Base-by-base conservation (phyloP, 2,797 vertebrate genomes). In the Hydrophis major region DNA sequence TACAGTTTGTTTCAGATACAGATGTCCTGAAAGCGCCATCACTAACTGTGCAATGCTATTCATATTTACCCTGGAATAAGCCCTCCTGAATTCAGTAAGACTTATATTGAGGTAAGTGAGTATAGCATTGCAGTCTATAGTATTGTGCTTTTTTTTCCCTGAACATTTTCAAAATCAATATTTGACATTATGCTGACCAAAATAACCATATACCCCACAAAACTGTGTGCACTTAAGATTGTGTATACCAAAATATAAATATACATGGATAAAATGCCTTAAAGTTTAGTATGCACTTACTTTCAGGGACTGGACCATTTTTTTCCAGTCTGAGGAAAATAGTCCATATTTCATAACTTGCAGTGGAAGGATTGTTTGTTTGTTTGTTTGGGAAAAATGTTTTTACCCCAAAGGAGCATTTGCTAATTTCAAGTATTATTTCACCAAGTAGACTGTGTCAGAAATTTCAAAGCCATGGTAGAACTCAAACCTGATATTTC, bases 201-300 rank as follows among this genome's bases (percentile, higher is more conserved):
- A 97, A 96, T 87, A 95, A 91, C 94, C 47, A 0, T 88, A 12
- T 92, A 90, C 87, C 32, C 96, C 95, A 94, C 63, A 3, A 59
- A 94, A 94, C 92, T 95, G 96, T 96, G 93, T 93, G 95, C 95
- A 95, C 63, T 91, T 96, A 97, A 96, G 97, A 97, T 97, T 96
- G 96, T 97, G 96, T 97, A 94, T 97, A 96, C 96, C 96, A 95
- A 96, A 98, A 97, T 94, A 94, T 94, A 93, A 97, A 96, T 97
- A 96, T 96, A 95, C 96, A 90, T 94, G 95, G 97, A 96, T 94
- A 96, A 97, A 96, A 97, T 98, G 97, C 97, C 97, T 98, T 98
- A 98, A 97, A 95, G 96, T 94, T 97, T 94, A 96, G 97, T 96
- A 97, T 96, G 96, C 96, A 96, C 97, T 97, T 98, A 96, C 96